Base-by-base conservation (phyloP, 2,797 vertebrate genomes). In the Poecile montanus region DNA sequence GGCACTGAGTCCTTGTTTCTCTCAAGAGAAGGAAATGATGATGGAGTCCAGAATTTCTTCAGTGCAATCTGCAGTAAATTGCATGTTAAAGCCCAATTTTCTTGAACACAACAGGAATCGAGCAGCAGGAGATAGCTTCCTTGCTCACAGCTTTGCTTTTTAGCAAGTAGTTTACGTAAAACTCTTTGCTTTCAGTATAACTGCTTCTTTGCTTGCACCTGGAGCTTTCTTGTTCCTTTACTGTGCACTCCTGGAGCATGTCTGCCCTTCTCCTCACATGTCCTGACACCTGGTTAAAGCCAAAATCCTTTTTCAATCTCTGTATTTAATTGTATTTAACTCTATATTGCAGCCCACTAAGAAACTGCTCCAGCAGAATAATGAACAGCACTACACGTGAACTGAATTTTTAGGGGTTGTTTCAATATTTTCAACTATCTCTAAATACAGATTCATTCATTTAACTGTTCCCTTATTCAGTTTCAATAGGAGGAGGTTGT, bases 51-150 rank as follows among this genome's bases (percentile, higher is more conserved):
- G 40, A 68, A 86, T 86, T 66, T 94, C 79, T 67, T 76, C 42
- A 48, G 56, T 45, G 20, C 80, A 85, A 75, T 88, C 91, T 88
- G 61, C 85, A 76, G 60, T 29, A 88, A 90, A 93, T 34, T 68
- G 50, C 38, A 58, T 36, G 73, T 72, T 88, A 94, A 92, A 94
- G 85, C 38, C n/a, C 62, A 47, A 72, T 92, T 94, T 92, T 89
- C 82, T 48, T 72, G 44, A 91, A n/a, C 83, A 51, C 76, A 85
- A 90, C 58, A 73, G 80, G 90, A 73, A 90, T 26, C 27, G 15
- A 91, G 56, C 85, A 53, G 80, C 83, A 87, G 83, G 88, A 93
- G 70, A 84, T 0, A 62, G 16, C 27, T 90, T 70, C 73, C 85
- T 67, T 34, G 42, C 79, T 94, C 85, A 50, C 38, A 91, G 65